These are phyloP conservation scores for Ormia ochracea DNA, from an alignment of 2,888 invertebrate genomes.

Conservation along the genomic window DNA sequence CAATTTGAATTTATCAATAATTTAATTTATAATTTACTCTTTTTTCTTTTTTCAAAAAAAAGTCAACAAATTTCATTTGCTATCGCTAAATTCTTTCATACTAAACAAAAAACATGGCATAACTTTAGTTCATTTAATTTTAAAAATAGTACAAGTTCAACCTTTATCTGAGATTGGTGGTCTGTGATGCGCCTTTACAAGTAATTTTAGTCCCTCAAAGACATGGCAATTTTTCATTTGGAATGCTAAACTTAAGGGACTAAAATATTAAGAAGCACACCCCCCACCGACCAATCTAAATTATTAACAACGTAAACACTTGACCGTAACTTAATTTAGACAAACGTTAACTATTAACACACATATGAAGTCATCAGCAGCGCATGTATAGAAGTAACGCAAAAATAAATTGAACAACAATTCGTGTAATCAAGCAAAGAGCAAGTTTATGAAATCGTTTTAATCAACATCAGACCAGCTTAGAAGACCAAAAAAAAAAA, in stretches of 20 bases:
- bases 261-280: not conserved
- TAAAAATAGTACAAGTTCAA: too few relatives aligned
- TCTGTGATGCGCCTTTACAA: too few relatives aligned
- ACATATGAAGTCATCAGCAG: not conserved
- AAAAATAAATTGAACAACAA: slow-evolving; percentile 10
- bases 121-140: too few relatives aligned
- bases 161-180: too few relatives aligned
- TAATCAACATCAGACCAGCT: slow-evolving; percentile 36
- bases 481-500: not conserved
- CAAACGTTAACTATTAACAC: slow-evolving; percentile 30
- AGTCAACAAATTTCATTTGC: too few relatives aligned
- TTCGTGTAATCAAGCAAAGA: slow-evolving; percentile 27
- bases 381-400: not conserved
- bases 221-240: slow-evolving; percentile 22
- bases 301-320: slow-evolving; percentile 40
- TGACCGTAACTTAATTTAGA: slow-evolving; percentile 43
- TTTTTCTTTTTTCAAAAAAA: too few relatives aligned
- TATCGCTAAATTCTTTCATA: too few relatives aligned
- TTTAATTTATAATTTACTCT: too few relatives aligned
- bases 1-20: too few relatives aligned
- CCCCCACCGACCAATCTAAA: slow-evolving; percentile 1
- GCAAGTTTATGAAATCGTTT: slow-evolving; percentile 40
- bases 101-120: too few relatives aligned
- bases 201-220: not conserved
- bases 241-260: not conserved